A percentile compares a stretch with the other conserved stretches of the same genome.
These are phyloP conservation scores for Melinaea menophilus DNA, from an alignment of 2,888 invertebrate genomes.

Conservation along the genomic window DNA sequence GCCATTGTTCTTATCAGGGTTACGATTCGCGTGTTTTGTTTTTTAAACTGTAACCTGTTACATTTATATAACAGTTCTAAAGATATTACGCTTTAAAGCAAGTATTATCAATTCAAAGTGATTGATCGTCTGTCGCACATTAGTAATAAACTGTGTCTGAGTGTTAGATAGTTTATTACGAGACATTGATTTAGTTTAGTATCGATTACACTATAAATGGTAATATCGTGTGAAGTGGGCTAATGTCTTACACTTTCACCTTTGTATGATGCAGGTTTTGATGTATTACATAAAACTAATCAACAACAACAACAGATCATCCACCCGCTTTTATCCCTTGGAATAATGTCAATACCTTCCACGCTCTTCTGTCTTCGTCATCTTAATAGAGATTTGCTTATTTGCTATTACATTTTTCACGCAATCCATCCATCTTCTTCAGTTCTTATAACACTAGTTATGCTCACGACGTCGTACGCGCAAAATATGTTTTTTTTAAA, in stretches of 20 bases:
- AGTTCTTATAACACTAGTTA: no score
- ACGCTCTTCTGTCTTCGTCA: no score
- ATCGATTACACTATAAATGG: conserved; percentile 65
- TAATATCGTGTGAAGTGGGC: conserved; percentile 53
- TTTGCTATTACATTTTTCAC: no score
- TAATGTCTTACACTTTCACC: conserved; percentile 40
- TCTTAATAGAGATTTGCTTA: no score
- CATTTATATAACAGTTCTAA: neutral
- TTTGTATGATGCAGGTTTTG: conserved; percentile 8
- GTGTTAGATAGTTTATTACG: conserved; percentile 61
- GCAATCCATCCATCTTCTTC: no score
- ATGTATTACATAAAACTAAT: neutral
- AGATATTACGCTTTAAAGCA: conserved; percentile 10
- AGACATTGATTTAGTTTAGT: conserved; percentile 50
- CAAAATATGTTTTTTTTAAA: no score
- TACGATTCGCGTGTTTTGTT: no score
- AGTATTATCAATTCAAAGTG: conserved; percentile 41
- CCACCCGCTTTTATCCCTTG: no score
- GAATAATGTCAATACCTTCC: no score
- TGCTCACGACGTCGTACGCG: no score
- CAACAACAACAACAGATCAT: no score
- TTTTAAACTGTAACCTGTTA: neutral
- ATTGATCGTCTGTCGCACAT: conserved; percentile 58
- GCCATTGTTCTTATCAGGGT: no score
- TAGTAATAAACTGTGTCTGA: conserved; percentile 32